phyloP scores from a whole-genome alignment of 2,888 invertebrate genomes.

The Sarcophaga subvicina region DNA sequence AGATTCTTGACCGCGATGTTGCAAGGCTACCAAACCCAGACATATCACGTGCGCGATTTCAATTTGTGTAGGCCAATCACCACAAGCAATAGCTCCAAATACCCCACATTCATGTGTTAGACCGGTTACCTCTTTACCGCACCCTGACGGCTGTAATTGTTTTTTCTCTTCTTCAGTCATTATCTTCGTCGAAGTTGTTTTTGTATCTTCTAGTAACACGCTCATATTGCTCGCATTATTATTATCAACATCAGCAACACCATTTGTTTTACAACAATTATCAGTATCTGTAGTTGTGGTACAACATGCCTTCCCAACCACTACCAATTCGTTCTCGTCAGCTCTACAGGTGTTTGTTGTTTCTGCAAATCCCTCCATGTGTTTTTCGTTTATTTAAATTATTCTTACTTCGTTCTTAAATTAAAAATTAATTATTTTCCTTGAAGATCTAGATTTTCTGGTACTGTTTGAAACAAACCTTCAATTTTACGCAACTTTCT shows the following conservation, averaged over 20 bases:
- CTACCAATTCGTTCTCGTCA: conserved; percentile 41
- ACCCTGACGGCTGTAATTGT: conserved; percentile 7
- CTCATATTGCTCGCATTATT: conserved; percentile 71
- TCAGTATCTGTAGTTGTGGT: conserved; percentile 67
- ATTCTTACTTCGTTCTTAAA: conserved; percentile 7
- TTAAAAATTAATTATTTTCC: conserved; percentile 1
- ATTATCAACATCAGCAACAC: conserved; percentile 46
- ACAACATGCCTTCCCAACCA: conserved; percentile 51
- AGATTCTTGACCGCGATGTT: conserved; percentile 99
- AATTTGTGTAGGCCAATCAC: conserved; percentile 94
- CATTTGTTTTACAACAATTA: conserved; percentile 60
- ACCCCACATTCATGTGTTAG: conserved; percentile 96
- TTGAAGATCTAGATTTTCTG: not conserved
- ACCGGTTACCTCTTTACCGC: conserved; percentile 82
- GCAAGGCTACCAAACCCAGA: conserved; percentile 94
- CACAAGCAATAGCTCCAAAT: conserved; percentile 95
- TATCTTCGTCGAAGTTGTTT: conserved; percentile 35
- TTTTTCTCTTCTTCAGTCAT: conserved; percentile 2
- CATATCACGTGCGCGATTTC: conserved; percentile 96
- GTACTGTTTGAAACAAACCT: conserved; percentile 4
- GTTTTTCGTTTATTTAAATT: conserved; percentile 27
- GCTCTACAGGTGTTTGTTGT: conserved; percentile 57
- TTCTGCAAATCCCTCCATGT: conserved; percentile 59
- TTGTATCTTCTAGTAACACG: conserved; percentile 48
- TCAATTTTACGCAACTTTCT: conserved; percentile 59